Percentiles rank a stretch among this genome's conserved stretches.
Conservation (phyloP, 2,113 vertebrate species). For the Petrocephalus microphthalmus region DNA sequence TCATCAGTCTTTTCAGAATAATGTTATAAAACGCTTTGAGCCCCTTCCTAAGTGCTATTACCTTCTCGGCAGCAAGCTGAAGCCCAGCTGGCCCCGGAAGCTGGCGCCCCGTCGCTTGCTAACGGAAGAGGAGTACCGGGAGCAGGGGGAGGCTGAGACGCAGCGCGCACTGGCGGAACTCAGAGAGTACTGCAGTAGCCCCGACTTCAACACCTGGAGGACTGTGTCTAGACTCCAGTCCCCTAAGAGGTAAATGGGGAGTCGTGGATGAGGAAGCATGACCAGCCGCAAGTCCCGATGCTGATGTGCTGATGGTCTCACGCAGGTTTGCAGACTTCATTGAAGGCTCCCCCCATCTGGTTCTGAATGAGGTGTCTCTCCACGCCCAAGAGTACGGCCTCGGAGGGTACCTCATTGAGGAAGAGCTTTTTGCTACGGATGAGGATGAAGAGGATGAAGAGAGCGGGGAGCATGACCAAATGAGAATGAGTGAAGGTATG, state of each 20-base stretch:
- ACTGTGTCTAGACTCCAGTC: conserved; percentile 78
- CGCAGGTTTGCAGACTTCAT: conserved; percentile 90
- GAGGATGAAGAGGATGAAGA: conserved; percentile 56
- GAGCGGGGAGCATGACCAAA: conserved; percentile 43
- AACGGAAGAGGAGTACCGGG: conserved; percentile 82
- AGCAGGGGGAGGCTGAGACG: conserved; percentile 80
- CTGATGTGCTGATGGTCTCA: not conserved
- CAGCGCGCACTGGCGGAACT: conserved; percentile 75
- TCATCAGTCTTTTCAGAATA: not conserved
- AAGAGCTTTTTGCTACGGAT: conserved; percentile 69
- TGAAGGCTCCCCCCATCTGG: conserved; percentile 77
- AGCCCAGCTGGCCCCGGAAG: conserved; percentile 45
- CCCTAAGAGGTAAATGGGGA: conserved; percentile 75
- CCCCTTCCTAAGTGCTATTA: not conserved
- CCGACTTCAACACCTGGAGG: conserved; percentile 80
- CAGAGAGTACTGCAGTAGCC: conserved; percentile 74
- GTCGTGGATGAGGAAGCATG: not conserved
- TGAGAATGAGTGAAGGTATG: conserved; percentile 19
- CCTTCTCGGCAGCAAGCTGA: conserved; percentile 61
- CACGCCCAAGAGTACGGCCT: conserved; percentile 81
- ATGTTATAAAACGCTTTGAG: not conserved
- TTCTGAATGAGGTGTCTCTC: conserved; percentile 69
- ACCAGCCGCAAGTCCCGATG: not conserved
- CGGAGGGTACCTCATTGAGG: conserved; percentile 64
- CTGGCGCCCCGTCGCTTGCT: conserved; percentile 71